phyloP scores from a whole-genome alignment of 1,140 invertebrate genomes.

The Caerostris extrusa region DNA sequence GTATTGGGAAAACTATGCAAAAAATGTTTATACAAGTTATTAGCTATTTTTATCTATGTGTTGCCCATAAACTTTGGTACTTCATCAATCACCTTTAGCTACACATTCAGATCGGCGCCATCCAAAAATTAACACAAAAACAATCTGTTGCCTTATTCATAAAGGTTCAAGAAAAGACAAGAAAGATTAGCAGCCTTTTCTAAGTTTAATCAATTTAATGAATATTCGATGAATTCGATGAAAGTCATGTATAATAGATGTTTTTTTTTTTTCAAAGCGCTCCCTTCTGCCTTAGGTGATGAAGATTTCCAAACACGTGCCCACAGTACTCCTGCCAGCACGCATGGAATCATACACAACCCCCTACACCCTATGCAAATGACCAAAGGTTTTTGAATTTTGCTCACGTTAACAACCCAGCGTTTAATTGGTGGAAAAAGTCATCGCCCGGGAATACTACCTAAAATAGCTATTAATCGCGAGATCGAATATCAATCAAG shows the following conservation, averaged over 20 bases:
- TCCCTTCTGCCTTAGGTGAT: background rate
- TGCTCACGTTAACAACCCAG: conserved; percentile 44
- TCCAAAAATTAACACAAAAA: background rate
- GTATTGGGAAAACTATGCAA: background rate
- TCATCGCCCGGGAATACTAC: conserved; percentile 53
- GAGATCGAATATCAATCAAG: conserved; percentile 55
- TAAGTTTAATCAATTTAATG: conserved; percentile 52
- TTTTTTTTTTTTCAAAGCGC: background rate
- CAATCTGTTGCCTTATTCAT: conserved; percentile 34
- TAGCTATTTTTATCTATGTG: background rate
- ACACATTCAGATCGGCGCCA: background rate
- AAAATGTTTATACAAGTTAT: background rate
- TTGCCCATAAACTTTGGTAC: background rate
- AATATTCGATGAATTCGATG: conserved; percentile 59
- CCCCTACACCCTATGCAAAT: conserved; percentile 63
- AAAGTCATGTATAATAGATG: conserved; percentile 39
- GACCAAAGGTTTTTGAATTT: conserved; percentile 49
- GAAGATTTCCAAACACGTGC: conserved; percentile 42
- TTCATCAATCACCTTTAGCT: background rate
- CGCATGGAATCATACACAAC: conserved; percentile 18
- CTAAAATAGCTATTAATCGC: conserved; percentile 60
- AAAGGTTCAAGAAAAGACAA: conserved; percentile 12
- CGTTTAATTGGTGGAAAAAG: conserved; percentile 56
- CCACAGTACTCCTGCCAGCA: conserved; percentile 11
- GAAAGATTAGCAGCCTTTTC: conserved; percentile 1